Evolutionary conservation across 2,113 vertebrate genomes (phyloP), one percentile per base, ranked within the genome.

Genomic region (Dascyllus trimaculatus): DNA sequence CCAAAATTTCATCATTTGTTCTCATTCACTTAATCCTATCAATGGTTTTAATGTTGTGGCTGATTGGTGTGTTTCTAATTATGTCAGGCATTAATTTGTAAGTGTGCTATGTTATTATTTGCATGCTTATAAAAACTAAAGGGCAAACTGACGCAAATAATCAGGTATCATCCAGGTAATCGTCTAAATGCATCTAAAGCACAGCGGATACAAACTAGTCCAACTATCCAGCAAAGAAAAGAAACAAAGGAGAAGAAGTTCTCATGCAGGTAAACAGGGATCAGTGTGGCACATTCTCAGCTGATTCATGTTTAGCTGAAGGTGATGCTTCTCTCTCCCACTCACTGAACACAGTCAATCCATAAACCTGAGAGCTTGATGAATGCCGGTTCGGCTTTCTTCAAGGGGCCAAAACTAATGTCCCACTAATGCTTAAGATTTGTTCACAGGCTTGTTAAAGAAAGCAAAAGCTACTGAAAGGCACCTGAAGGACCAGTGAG

Each of bases 261-360:
- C 19, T 51, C 48, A 19, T 19, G 17, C 48, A n/a, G 48, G n/a
- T 5, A 51, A 10, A 51, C 48, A 51, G 48, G 40, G 9, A 18
- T 46, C 26, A 21, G 35, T 35, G 17, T 4, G 19, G 40, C 7
- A 7, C 59, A 4, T 22, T 45, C 38, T 45, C 38, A 43, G 21
- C 59, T 62, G n/a, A 62, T 62, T 45, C 32, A 40, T 60, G 19
- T 38, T 60, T 38, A 19, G 21, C 19, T 46, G 15, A 17, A 32
- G 24, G 54, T 40, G 58, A 32, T 21, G 24, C 45, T 51, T 11
- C 26, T 14, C 24, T 51, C 45, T 65, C 22, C 45, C 25, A 65
- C 45, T 65, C 62, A n/a, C 19, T 65, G 45, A 65, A 46, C 67
- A 70, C 24, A 51, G 45, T 32, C 45, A 13, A 14, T 17, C 54